Base-by-base conservation (phyloP, 2,797 vertebrate genomes). In the Hapalemur alaotrensis region DNA sequence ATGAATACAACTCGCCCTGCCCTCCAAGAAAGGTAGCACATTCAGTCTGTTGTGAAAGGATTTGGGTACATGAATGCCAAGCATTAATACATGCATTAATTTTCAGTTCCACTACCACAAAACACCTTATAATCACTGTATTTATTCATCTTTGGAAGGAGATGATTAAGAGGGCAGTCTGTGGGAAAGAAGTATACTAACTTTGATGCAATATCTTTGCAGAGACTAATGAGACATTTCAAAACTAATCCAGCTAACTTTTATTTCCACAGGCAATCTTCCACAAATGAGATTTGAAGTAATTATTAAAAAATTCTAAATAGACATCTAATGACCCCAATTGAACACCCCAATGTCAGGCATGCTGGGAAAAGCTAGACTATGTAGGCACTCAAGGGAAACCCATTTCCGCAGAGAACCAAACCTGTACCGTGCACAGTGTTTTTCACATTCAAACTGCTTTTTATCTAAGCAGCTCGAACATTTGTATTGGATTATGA, bases 211-310 rank as follows among this genome's bases (percentile, higher is more conserved):
- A 17, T 81, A 81, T 69, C 85, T 90, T 93, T 70, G 30, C 73
- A 95, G 63, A 28, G 35, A 82, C 72, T 75, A 89, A 92, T 80
- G n/a, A 59, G 69, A 4, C n/a, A 93, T 88, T 97, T 95, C 91
- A 69, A 80, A 96, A 87, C 57, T 67, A 95, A 87, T 76, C 67
- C 30, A 82, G 54, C 5, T 54, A 69, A 48, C 14, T 89, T 94
- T 93, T 81, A 73, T 30, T 95, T 91, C 50, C 54, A 78, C 9
- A 75, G 88, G 59, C 43, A 96, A 95, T 22, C 48, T 91, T 96
- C 48, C 43, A 87, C 82, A 83, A 91, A 50, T 82, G 35, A 96
- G 54, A 59, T 79, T 20, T 95, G 43, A 97, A 93, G 61, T 94
- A 93, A 89, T 52, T 93, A 91, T 38, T 91, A 43, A 91, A 91